Evolutionary conservation across 53 echinoderm and acorn worm species (phyloP).

Genomic region (Glandiceps talaboti): DNA sequence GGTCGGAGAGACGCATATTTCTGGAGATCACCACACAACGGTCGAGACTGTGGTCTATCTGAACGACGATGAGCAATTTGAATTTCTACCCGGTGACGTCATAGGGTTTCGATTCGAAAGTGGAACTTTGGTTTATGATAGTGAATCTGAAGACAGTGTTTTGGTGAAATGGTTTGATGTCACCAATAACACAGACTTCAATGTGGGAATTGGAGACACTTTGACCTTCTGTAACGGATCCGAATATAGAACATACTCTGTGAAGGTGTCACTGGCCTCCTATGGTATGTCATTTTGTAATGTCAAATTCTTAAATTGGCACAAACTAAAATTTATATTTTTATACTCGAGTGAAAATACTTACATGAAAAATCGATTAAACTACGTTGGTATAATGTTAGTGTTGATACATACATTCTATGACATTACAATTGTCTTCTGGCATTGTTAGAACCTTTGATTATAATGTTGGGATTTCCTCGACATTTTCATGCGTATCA

Average conservation of each 20-base stretch:
- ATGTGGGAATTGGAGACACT: slow-evolving; percentile 24
- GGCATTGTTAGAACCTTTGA: too few species aligned
- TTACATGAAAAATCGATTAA: too few species aligned
- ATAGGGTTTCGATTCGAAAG: slow-evolving; percentile 46
- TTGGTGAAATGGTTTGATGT: slow-evolving; percentile 40
- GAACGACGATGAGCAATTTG: slow-evolving; percentile 19
- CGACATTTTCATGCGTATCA: too few species aligned
- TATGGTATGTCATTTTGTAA: too few species aligned
- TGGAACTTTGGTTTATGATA: slow-evolving; percentile 39
- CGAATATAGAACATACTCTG: slow-evolving; percentile 41
- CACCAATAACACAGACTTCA: slow-evolving; percentile 16
- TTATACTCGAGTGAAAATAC: too few species aligned
- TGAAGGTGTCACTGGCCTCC: slow-evolving; percentile 49
- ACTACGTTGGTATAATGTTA: too few species aligned
- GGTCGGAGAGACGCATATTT: slow-evolving; percentile 36
- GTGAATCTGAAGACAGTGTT: slow-evolving; percentile 18
- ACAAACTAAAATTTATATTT: too few species aligned
- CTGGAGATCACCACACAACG: slow-evolving; percentile 24
- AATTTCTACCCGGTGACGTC: slow-evolving; percentile 65
- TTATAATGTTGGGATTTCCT: too few species aligned
- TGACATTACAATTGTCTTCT: too few species aligned
- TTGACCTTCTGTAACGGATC: slow-evolving; percentile 27
- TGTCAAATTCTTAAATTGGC: too few species aligned
- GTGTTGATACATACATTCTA: too few species aligned
- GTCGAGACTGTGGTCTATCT: slow-evolving; percentile 38